Evolutionary conservation across 92 coral and sea anemone genomes (phyloP).

Genomic region (Epizoanthus ramosus): DNA sequence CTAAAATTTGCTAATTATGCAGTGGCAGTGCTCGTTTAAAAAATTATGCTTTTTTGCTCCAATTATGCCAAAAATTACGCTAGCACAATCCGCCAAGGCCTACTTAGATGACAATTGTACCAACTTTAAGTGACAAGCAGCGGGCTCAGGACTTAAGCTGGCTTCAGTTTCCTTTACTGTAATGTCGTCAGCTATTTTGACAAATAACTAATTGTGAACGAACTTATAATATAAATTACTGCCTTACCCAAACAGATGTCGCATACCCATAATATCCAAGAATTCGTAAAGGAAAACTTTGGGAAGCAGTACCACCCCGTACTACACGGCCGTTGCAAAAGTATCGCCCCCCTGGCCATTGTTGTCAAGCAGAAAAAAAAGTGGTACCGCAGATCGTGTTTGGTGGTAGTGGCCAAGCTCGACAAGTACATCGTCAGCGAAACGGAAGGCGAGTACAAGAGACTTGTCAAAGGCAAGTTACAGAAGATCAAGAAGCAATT

Average conservation of each 20-base stretch:
- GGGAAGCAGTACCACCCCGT: constrained; percentile 32
- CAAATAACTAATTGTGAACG: too few species aligned
- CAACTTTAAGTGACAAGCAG: too few species aligned
- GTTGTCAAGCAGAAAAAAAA: constrained; percentile 24
- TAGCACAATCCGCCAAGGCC: too few species aligned
- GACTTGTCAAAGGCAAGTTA: not conserved
- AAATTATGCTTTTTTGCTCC: too few species aligned
- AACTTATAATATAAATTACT: too few species aligned
- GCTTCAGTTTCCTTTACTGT: too few species aligned
- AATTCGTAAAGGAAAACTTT: constrained; percentile 22
- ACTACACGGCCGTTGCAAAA: constrained; percentile 12
- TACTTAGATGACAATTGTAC: too few species aligned
- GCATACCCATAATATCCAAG: not conserved
- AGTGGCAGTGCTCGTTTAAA: too few species aligned
- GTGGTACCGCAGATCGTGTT: constrained; percentile 15
- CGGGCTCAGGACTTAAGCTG: too few species aligned
- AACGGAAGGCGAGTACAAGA: not conserved
- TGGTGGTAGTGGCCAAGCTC: constrained; percentile 27
- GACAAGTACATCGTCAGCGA: constrained; percentile 9
- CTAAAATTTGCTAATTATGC: too few species aligned
- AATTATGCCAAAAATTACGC: too few species aligned
- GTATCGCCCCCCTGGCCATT: constrained; percentile 35
- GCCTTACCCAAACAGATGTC: constrained; percentile 5
- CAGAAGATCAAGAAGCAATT: constrained; percentile 11
- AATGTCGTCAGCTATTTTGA: too few species aligned